Conservation (phyloP, 2,888 invertebrate species). For the Cantharis lateralis region DNA sequence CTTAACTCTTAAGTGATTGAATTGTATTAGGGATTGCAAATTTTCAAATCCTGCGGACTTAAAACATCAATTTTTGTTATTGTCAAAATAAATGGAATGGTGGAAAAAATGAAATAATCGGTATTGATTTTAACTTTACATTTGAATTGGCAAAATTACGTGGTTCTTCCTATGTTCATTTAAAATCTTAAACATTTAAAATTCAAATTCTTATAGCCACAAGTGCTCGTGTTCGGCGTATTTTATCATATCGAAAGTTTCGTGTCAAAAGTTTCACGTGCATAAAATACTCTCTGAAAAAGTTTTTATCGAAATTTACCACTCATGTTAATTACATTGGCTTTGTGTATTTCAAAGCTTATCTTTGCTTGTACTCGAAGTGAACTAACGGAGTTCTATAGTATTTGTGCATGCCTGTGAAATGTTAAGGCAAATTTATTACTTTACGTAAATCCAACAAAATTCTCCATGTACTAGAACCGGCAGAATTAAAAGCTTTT, state of each 20-base stretch:
- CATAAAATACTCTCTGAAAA: not conserved
- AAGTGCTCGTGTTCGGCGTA: not conserved
- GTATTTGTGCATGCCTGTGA: slow-evolving; percentile 11
- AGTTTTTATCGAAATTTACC: slow-evolving; percentile 6
- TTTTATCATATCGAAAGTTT: not conserved
- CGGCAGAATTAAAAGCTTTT: slow-evolving; percentile 14
- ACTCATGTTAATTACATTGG: slow-evolving; percentile 13
- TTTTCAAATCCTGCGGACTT: not conserved
- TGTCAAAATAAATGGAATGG: not conserved
- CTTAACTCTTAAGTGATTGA: slow-evolving; percentile 1
- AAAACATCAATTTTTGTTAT: not conserved
- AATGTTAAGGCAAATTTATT: slow-evolving; percentile 19
- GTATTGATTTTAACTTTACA: slow-evolving; percentile 13
- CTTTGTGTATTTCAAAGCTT: slow-evolving; percentile 3
- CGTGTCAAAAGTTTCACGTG: not conserved
- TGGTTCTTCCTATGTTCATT: slow-evolving; percentile 14
- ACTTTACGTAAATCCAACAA: slow-evolving; percentile 13
- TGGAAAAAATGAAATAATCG: slow-evolving; percentile 11
- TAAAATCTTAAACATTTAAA: slow-evolving; percentile 5
- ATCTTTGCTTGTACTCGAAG: slow-evolving; percentile 7
- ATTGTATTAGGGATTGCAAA: not conserved
- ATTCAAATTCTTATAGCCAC: not conserved
- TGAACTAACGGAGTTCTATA: slow-evolving; percentile 1
- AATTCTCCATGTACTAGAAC: slow-evolving; percentile 10
- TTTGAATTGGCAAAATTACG: slow-evolving; percentile 15